phyloP scores from a whole-genome alignment of 2,113 vertebrate species.

The Epinephelus moara region DNA sequence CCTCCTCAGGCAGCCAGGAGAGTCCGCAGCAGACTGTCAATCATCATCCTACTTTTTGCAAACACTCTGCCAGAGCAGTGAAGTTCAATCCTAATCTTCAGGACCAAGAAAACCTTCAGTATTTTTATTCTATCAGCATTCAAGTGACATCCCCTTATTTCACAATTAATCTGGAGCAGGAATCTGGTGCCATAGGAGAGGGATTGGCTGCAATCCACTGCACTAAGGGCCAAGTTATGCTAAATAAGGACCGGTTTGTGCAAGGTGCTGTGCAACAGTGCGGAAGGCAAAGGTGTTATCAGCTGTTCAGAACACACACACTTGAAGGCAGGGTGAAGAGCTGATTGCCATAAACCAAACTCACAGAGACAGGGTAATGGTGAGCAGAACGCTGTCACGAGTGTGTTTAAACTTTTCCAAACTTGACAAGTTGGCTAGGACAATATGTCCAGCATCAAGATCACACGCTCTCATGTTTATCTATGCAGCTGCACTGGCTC shows the following conservation, averaged over 20 bases:
- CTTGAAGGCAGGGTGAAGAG: too few species aligned
- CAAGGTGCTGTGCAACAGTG: neutral
- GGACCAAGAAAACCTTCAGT: neutral
- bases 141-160: neutral
- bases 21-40: conserved; percentile 40
- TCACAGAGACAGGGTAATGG: too few species aligned
- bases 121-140: conserved; percentile 2
- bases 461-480: too few species aligned
- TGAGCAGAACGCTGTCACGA: too few species aligned
- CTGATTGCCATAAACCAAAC: too few species aligned
- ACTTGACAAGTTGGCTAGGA: too few species aligned
- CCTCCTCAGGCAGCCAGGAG: conserved; percentile 32
- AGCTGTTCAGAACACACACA: neutral
- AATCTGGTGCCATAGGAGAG: neutral
- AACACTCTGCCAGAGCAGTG: neutral
- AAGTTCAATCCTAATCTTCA: neutral
- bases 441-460: too few species aligned
- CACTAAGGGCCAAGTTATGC: neutral
- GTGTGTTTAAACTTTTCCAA: too few species aligned
- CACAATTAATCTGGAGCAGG: neutral
- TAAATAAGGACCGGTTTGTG: neutral
- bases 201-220: neutral
- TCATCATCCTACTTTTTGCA: conserved; percentile 24
- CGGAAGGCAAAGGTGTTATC: neutral
- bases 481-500: too few species aligned